These are phyloP conservation scores for Dipodomys ordii DNA, from an alignment of 2,113 vertebrate species.

Conservation along the genomic window DNA sequence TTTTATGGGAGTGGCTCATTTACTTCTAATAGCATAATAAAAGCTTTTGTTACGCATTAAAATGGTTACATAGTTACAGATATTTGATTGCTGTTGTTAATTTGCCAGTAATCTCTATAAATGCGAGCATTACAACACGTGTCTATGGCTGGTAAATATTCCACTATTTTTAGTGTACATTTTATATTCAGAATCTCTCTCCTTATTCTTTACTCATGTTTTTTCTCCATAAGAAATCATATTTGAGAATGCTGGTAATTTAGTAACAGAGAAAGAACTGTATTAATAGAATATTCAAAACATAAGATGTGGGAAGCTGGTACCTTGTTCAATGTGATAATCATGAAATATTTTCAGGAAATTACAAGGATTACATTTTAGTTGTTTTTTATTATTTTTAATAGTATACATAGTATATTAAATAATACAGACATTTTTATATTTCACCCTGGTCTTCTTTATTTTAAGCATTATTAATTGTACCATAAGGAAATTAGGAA, in stretches of 20 bases:
- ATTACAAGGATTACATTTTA: neutral
- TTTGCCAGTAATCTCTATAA: constrained; percentile 88
- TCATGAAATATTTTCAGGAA: neutral
- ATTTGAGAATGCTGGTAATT: constrained; percentile 64
- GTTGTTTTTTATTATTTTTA: neutral
- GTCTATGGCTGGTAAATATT: constrained; percentile 87
- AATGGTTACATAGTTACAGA: constrained; percentile 88
- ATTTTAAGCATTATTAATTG: neutral
- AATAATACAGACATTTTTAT: neutral
- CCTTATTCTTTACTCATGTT: constrained; percentile 66
- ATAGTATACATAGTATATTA: neutral
- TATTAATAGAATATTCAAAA: constrained; percentile 64
- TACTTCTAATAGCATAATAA: constrained; percentile 91
- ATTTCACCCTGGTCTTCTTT: neutral
- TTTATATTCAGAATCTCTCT: constrained; percentile 81
- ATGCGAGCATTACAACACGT: constrained; percentile 75
- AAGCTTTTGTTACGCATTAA: constrained; percentile 91
- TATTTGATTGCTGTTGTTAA: constrained; percentile 91
- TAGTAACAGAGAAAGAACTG: constrained; percentile 69
- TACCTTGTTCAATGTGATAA: constrained; percentile 54
- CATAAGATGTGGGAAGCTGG: constrained; percentile 61
- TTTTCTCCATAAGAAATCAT: constrained; percentile 66
- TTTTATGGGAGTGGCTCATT: constrained; percentile 92
- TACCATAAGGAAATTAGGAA: neutral
- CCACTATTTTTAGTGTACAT: constrained; percentile 78